phyloP scores from a whole-genome alignment of 2,888 invertebrate species.

The Mythimna impura region DNA sequence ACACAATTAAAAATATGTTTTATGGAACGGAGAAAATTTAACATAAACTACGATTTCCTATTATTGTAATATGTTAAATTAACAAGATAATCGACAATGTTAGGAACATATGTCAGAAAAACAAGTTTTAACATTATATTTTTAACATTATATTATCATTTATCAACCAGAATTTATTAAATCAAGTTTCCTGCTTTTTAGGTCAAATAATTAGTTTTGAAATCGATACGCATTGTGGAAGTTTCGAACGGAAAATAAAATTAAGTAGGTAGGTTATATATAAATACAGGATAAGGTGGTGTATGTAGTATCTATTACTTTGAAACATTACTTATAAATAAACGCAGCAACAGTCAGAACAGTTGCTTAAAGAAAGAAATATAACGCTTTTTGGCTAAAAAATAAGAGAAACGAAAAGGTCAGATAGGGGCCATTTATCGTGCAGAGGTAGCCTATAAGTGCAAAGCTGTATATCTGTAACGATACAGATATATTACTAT shows the following conservation, averaged over 20 bases:
- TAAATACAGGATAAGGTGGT: too few relatives aligned
- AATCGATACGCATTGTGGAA: too few relatives aligned
- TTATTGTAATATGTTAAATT: neutral
- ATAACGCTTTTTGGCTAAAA: conserved; percentile 2
- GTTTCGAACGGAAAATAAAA: conserved; percentile 10
- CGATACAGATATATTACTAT: neutral
- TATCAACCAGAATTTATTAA: neutral
- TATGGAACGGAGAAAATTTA: neutral
- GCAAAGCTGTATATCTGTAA: conserved; percentile 9
- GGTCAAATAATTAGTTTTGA: too few relatives aligned
- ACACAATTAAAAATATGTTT: neutral
- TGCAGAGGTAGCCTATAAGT: neutral
- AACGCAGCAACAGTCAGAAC: neutral
- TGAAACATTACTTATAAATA: conserved; percentile 20
- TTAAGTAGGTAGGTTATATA: conserved; percentile 13
- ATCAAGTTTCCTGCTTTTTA: neutral
- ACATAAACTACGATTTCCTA: neutral
- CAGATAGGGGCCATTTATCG: conserved; percentile 18
- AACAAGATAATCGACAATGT: neutral
- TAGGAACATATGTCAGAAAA: neutral
- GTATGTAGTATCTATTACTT: neutral
- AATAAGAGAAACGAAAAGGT: conserved; percentile 22
- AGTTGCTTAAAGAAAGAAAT: neutral
- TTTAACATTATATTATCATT: neutral
- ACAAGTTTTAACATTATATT: neutral